Base-by-base conservation (phyloP, 2,797 vertebrate genomes). In the Epinephelus coioides region DNA sequence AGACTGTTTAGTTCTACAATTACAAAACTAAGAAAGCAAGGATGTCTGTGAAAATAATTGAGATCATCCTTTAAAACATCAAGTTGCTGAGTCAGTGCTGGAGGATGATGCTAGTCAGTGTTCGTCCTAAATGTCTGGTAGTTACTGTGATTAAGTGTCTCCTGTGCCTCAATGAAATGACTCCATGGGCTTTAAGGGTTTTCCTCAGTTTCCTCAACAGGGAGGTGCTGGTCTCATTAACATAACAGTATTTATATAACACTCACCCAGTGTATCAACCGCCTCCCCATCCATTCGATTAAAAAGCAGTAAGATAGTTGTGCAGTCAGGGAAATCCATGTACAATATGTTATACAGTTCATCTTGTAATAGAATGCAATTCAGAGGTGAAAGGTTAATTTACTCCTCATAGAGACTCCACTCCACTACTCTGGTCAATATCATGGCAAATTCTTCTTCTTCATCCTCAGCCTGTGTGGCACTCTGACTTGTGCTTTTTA, bases 331-430 rank as follows among this genome's bases (percentile, higher is more conserved):
- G 73, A 73, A 69, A 50, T 23, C 5, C 23, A 6, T 44, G 6
- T 4, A 38, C 50, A 40, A 12, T 11, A 8, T 57, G 34, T 56
- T 47, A n/a, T 8, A 21, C 9, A 46, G 1, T 44, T 73, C 43
- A 59, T 61, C 13, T 57, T 12, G 7, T 57, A 40, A 69, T 55
- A 11, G 57, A 53, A 61, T 68, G 53, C 23, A 71, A 0, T 44
- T 25, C 34, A 54, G 18, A 82, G 82, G 55, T 74, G 19, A 83
- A 74, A 82, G 76, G 50, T 83, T 77, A 23, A 82, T 79, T 19
- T 63, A 51, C 34, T 71, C 21, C 44, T 56, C 25, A 3, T 17
- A 12, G 13, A 69, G 57, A 50, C 17, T 2, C 6, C 2, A 12
- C 27, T 30, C 5, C 27, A 64, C 25, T 34, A 14, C 44, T 74